phyloP scores from a whole-genome alignment of 1,140 invertebrate species.

The Hycleus phaleratus region DNA sequence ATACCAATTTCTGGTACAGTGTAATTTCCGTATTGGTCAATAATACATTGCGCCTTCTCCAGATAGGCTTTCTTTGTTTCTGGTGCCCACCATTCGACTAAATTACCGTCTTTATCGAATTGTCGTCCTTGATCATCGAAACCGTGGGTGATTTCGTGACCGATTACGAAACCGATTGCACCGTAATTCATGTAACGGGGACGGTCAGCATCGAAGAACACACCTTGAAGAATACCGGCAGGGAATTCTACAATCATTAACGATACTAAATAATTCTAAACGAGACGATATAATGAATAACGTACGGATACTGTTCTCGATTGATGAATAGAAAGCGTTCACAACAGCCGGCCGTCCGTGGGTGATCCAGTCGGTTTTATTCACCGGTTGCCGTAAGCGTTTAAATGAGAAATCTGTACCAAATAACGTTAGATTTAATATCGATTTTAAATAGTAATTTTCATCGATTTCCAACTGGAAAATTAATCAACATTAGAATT shows the following conservation, averaged over 20 bases:
- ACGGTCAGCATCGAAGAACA: slow-evolving; percentile 60
- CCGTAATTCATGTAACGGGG: slow-evolving; percentile 70
- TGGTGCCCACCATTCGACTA: slow-evolving; percentile 51
- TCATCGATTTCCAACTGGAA: slow-evolving; percentile 49
- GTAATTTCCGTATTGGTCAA: slow-evolving; percentile 61
- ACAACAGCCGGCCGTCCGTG: slow-evolving; percentile 57
- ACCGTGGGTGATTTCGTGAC: slow-evolving; percentile 50
- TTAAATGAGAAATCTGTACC: slow-evolving; percentile 52
- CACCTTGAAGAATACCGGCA: slow-evolving; percentile 67
- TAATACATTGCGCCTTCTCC: slow-evolving; percentile 57
- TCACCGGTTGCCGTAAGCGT: slow-evolving; percentile 53
- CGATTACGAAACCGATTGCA: slow-evolving; percentile 63
- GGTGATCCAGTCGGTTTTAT: slow-evolving; percentile 60
- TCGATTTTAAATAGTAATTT: slow-evolving; percentile 49
- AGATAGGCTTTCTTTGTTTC: slow-evolving; percentile 45
- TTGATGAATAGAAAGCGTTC: slow-evolving; percentile 60
- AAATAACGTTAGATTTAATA: slow-evolving; percentile 53
- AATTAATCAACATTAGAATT: slow-evolving; percentile 6
- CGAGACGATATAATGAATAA: slow-evolving; percentile 19
- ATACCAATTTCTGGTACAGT: slow-evolving; percentile 41
- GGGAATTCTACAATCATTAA: slow-evolving; percentile 52
- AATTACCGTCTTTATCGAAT: slow-evolving; percentile 83
- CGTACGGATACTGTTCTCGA: slow-evolving; percentile 61
- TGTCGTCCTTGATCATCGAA: slow-evolving; percentile 87
- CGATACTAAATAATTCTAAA: not conserved